Evolutionary conservation across 2,888 invertebrate genomes (phyloP).

Genomic region (Cerceris ruficornis): DNA sequence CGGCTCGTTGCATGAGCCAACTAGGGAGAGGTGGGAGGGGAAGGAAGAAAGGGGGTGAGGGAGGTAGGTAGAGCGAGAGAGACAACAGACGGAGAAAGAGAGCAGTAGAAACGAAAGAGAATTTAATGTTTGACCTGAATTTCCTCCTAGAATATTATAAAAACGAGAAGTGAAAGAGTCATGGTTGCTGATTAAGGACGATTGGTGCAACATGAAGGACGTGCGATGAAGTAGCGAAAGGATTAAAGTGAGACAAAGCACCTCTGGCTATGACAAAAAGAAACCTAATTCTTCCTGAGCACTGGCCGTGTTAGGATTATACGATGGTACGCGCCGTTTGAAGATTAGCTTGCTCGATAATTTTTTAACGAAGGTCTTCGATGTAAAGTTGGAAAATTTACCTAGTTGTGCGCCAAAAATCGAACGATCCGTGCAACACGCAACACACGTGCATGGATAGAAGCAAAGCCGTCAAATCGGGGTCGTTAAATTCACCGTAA

Average conservation of each 20-base stretch:
- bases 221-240: too few relatives aligned
- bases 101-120: too few relatives aligned
- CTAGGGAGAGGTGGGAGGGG: neutral
- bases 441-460: conserved; percentile 60
- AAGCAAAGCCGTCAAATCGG: conserved; percentile 54
- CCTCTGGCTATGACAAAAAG: conserved; percentile 37
- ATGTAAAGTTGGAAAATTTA: conserved; percentile 55
- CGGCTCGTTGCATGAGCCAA: conserved; percentile 28
- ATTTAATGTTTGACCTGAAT: too few relatives aligned
- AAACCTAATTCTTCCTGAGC: neutral
- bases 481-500: neutral
- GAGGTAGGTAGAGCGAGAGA: neutral
- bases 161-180: too few relatives aligned
- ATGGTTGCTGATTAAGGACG: too few relatives aligned
- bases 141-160: too few relatives aligned
- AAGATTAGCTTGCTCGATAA: neutral
- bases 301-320: too few relatives aligned
- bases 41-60: conserved; percentile 5
- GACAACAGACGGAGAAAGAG: neutral
- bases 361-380: neutral
- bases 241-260: conserved; percentile 2
- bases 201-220: too few relatives aligned
- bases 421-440: conserved; percentile 67
- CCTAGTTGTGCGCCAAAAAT: conserved; percentile 76
- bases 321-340: neutral